Evolutionary conservation across 2,888 invertebrate species (phyloP), one percentile per base, ranked within the genome.

Genomic region (Tribolium freemani): DNA sequence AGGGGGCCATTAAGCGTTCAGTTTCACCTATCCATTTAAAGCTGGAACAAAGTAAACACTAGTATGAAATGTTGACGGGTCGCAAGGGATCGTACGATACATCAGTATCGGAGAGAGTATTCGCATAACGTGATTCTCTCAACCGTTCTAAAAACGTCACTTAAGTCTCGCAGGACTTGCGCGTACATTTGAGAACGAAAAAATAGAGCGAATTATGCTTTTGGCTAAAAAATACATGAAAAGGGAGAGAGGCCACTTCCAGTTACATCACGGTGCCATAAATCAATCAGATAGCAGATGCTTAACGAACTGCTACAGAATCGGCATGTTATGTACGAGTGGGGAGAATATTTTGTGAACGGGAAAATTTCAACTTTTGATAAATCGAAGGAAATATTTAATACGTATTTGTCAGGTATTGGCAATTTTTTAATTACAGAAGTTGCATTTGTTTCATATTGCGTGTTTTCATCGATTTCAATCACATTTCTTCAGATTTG

Each of bases 41-140:
- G 16, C 13, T 13, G 45, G 56, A 69, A 58, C 58, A 60, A 60
- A 51, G 69, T 51, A 60, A 69, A 69, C 69, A 69, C 51, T 10
- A 44, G 45, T 53, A 69, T 53, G 60, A 60, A 69, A 69, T 20
- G 58, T 26, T 69, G 63, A 63, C 56, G 69, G 46, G 21, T 54
- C 69, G 16, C 56, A 10, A n/a, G 69, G 56, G 69, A 63, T 26
- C 11, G 45, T 61, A 21, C 61, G 10, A 70, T 44, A 61, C 56
- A 63, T 70, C 63, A 70, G 63, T 56, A 63, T 63, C 63, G 56
- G 45, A 56, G 58, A 57, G 69, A 5, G 51, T 44, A 51, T 57
- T 69, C 53, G 51, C 60, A 61, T 69, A 70, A 63, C 69, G 63
- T 63, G 69, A 70, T 70, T 70, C 63, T 69, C 38, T 26, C 57